Base-by-base conservation (phyloP, 1,140 invertebrate genomes). In the Brachionus koreanus region DNA sequence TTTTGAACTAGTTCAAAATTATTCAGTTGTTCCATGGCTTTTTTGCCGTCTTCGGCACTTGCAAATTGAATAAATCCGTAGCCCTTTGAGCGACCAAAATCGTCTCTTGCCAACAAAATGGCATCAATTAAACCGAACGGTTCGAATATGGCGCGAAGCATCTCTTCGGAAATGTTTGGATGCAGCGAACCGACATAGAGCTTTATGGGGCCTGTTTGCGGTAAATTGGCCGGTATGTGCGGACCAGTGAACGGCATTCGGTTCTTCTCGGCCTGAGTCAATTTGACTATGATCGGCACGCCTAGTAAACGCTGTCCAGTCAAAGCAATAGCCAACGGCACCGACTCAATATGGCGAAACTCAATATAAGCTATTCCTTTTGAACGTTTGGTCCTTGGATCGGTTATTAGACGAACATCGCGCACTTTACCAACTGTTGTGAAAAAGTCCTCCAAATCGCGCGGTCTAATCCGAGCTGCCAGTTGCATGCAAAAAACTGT, bases 301-400 rank as follows among this genome's bases (percentile, higher is more conserved):
- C 96, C 96, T n/a, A 98, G 90, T 61, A 99, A 89, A 87, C 95
- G 97, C 88, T 99, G 96, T 65, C 96, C 96, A 25, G 94, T 95
- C 49, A 99, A 89, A 33, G 95, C 97, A 61, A 99, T 90, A n/a
- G 96, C 98, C 89, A 98, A 89, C 83, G 95, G 93, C 25, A 99
- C 97, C 84, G 96, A 97, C 90, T 98, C 96, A 12, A 96, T 94
- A 90, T 99, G 96, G 86, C 94, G 93, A 88, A 99, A 99, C 89
- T 99, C 98, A 67, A 99, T 96, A 88, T 99, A 99, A 16, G 96
- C 94, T 86, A 99, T 99, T 74, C 98, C 98, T 90, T 99, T 99
- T 85, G 98, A 99, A 84, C 97, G 90, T 85, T 97, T 92, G 0
- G 98, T 99, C 89, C 98, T 98, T 87, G 98, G 98, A 88, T 98